These are phyloP conservation scores for Tromatobia lineatoria DNA, from an alignment of 2,888 invertebrate species.

Conservation along the genomic window DNA sequence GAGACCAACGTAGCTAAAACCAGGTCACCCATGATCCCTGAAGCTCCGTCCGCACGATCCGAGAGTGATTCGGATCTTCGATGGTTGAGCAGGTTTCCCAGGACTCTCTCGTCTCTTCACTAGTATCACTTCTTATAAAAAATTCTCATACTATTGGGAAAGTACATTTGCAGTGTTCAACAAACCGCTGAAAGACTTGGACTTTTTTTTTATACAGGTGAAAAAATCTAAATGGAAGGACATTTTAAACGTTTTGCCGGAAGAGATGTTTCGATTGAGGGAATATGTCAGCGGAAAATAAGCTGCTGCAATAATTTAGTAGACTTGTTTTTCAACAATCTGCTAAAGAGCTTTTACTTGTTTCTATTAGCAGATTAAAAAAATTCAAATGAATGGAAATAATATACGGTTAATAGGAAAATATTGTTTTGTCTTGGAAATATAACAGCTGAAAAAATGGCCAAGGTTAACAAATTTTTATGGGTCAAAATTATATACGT, in stretches of 20 bases:
- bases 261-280: no score
- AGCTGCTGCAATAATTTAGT: no score
- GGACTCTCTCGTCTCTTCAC: constrained; percentile 12
- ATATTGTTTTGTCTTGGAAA: not conserved
- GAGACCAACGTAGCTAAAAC: constrained; percentile 36
- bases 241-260: not conserved
- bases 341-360: not conserved
- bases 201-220: not conserved
- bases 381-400: no score
- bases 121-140: not conserved
- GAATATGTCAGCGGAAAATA: no score
- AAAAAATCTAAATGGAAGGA: not conserved
- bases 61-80: constrained; percentile 59
- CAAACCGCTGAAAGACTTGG: not conserved
- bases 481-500: no score
- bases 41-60: constrained; percentile 57
- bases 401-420: no score
- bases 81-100: constrained; percentile 12
- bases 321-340: not conserved
- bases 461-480: no score
- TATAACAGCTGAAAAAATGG: not conserved
- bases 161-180: not conserved
- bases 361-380: not conserved
- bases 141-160: not conserved
- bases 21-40: constrained; percentile 66